Percentiles rank a stretch among this genome's conserved stretches.
phyloP scores from a whole-genome alignment of 2,888 invertebrate genomes.

The Folsomia manolachei region DNA sequence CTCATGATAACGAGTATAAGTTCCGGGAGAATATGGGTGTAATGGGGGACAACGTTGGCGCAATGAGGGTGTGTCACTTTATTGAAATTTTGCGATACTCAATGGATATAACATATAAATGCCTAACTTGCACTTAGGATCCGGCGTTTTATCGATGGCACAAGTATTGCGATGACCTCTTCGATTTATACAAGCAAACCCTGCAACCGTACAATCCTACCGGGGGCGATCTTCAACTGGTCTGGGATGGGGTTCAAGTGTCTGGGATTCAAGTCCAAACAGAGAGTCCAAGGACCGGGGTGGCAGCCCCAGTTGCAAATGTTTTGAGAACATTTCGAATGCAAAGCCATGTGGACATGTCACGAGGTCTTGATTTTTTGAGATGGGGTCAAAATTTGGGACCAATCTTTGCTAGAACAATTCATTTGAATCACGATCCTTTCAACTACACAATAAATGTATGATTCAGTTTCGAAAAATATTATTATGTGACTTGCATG shows the following conservation, averaged over 20 bases:
- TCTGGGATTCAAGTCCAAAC: conserved; percentile 40
- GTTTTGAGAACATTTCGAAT: conserved; percentile 72
- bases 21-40: background rate
- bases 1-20: background rate
- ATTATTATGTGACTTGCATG: no score
- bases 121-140: no score
- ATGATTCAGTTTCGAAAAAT: no score
- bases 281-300: conserved; percentile 56
- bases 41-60: background rate
- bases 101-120: no score
- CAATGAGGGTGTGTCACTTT: no score
- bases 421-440: conserved; percentile 52
- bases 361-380: conserved; percentile 73
- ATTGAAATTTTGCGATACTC: no score
- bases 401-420: conserved; percentile 48
- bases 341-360: conserved; percentile 72
- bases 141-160: conserved; percentile 85
- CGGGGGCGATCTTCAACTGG: conserved; percentile 44
- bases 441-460: conserved; percentile 51
- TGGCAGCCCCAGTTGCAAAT: conserved; percentile 13
- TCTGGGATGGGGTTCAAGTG: conserved; percentile 48
- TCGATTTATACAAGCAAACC: conserved; percentile 69
- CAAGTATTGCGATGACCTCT: conserved; percentile 72
- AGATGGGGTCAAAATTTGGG: conserved; percentile 36
- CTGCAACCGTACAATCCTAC: conserved; percentile 57